Evolutionary conservation across 2,797 vertebrate species (phyloP), one percentile per base, ranked within the genome.

Genomic region (Sebastes cheni): DNA sequence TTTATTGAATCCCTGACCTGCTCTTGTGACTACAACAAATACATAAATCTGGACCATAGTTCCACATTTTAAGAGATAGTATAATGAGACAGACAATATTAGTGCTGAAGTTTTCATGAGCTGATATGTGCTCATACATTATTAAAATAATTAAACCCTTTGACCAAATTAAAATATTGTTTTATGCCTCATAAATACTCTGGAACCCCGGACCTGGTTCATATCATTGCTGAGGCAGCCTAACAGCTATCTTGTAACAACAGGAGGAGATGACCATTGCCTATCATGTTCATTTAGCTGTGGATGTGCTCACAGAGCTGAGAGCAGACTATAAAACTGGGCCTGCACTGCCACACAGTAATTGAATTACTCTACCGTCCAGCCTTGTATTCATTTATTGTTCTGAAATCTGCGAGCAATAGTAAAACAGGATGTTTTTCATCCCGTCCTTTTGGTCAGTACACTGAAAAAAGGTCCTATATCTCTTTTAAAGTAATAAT

Each of bases 161-260:
- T 79, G 50, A 72, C 62, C 70, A 86, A 88, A 90, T 91, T 81
- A 69, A 86, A 91, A 88, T 72, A 87, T 89, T 87, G 73, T 91
- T 88, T 86, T 84, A 88, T 88, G 88, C 82, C 82, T 87, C 71
- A 82, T 90, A 87, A 91, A 87, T 76, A 86, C 59, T 77, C 54
- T 54, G 58, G 77, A 85, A 86, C 55, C 80, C 72, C 32, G 70
- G 52, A 61, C 67, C 81, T 87, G 86, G 71, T 86, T 90, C 80
- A 75, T 84, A 84, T 88, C 73, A 86, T 93, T 90, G 90, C 81
- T 78, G 91, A 89, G 86, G 84, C 89, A 83, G 82, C 84, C 85
- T 86, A 91, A 91, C 87, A 86, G 88, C 86, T 81, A 86, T 85
- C 92, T 92, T 90, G 94, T 95, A 94, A 93, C 92, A 94, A 94